A percentile compares a stretch with the other conserved stretches of the same genome.
These are phyloP conservation scores for Spodoptera picta DNA, from an alignment of 2,888 invertebrate species.

Conservation along the genomic window DNA sequence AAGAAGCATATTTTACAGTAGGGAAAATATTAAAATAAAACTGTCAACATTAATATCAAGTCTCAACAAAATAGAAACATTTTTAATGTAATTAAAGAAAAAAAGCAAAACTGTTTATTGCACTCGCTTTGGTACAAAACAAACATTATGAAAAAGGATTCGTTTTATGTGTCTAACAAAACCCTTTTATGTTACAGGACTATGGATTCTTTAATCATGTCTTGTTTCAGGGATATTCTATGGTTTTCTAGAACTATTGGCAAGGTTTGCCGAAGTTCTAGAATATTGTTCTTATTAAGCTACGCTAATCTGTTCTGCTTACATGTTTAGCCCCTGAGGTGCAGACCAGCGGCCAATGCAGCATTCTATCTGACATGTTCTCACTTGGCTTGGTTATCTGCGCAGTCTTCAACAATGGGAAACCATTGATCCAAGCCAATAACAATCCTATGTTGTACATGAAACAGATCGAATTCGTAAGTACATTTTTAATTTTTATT, in stretches of 20 bases:
- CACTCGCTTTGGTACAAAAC: no score
- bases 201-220: not conserved
- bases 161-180: not conserved
- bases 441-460: constrained; percentile 96
- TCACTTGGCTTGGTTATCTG: constrained; percentile 98
- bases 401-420: constrained; percentile 97
- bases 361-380: constrained; percentile 98
- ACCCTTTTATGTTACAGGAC: not conserved
- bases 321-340: constrained; percentile 95
- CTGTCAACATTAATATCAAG: no score
- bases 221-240: constrained; percentile 1
- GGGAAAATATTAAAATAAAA: no score
- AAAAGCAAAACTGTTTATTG: no score
- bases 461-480: constrained; percentile 97
- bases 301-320: constrained; percentile 19
- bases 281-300: not conserved
- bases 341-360: constrained; percentile 94
- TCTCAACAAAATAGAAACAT: no score
- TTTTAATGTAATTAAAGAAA: no score
- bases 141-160: not conserved
- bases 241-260: constrained; percentile 4
- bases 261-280: constrained; percentile 1
- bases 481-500: constrained; percentile 63
- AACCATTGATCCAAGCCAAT: constrained; percentile 96
- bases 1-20: no score